Percentiles rank a stretch among this genome's conserved stretches.
These are phyloP conservation scores for Aplodontia rufa DNA, from an alignment of 2,113 vertebrate species.

Conservation along the genomic window DNA sequence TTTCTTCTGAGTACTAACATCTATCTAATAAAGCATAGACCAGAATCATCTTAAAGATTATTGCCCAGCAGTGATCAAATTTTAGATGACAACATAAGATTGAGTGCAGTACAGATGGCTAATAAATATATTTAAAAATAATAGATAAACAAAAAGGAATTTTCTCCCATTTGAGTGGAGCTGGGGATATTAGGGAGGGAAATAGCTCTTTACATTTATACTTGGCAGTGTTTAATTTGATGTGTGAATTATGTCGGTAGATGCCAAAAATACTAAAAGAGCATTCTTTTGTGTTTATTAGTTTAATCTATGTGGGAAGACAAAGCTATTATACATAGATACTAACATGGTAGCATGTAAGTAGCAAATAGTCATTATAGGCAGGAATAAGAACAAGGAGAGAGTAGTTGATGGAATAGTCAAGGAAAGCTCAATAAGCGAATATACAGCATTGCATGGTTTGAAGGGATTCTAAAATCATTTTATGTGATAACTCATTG, in stretches of 20 bases:
- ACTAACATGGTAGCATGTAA: neutral
- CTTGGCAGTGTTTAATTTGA: neutral
- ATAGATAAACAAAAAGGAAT: neutral
- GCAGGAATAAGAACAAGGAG: neutral
- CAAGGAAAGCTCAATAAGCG: neutral
- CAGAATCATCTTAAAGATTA: constrained; percentile 4
- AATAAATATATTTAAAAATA: neutral
- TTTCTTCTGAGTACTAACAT: constrained; percentile 32
- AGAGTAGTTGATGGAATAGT: neutral
- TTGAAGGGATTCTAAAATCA: neutral
- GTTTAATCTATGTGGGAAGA: neutral
- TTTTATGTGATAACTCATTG: neutral
- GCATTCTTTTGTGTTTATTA: constrained; percentile 8
- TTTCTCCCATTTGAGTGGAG: neutral
- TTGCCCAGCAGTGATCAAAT: neutral
- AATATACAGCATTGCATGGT: neutral
- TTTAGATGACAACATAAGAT: neutral
- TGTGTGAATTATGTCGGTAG: neutral
- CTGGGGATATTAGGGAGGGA: neutral
- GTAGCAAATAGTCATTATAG: neutral
- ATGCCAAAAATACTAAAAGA: neutral
- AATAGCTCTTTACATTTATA: neutral
- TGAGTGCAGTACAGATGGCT: neutral
- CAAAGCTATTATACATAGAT: neutral
- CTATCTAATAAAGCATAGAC: neutral